Evolutionary conservation across 2,113 vertebrate genomes (phyloP).

Genomic region (Myotis davidii): DNA sequence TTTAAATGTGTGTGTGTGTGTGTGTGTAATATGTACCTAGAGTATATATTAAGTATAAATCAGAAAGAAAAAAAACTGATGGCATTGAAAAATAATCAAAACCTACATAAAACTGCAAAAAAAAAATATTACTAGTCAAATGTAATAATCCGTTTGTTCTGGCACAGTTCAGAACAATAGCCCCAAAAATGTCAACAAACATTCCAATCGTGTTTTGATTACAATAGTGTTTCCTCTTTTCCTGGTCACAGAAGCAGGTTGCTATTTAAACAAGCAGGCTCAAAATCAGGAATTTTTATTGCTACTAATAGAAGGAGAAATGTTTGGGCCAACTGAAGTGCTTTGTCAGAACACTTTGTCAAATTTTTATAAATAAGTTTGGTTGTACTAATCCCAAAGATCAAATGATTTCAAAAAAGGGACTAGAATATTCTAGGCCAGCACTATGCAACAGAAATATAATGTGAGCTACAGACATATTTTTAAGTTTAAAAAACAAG

Average conservation of each 20-base stretch:
- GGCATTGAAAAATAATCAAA: neutral
- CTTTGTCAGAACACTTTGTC: neutral
- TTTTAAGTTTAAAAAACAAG: neutral
- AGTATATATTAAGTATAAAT: neutral
- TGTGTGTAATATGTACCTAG: no score
- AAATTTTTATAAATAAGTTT: neutral
- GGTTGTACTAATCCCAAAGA: neutral
- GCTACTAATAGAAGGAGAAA: neutral
- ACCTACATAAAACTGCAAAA: neutral
- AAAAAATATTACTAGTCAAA: neutral
- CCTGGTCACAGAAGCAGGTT: neutral
- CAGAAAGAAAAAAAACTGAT: neutral
- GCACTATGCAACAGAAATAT: neutral
- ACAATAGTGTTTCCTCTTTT: neutral
- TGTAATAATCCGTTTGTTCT: neutral
- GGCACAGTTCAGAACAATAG: neutral
- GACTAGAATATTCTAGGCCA: neutral
- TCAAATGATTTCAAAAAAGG: slow-evolving; percentile 23
- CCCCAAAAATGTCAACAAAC: neutral
- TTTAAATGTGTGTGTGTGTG: neutral
- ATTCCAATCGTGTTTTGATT: neutral
- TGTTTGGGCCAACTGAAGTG: neutral
- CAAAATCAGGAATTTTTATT: neutral
- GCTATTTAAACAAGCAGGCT: neutral
- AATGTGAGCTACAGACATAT: neutral